Evolutionary conservation across 2,113 vertebrate genomes (phyloP), one percentile per base, ranked within the genome.

Genomic region (Cyrtonyx montezumae): DNA sequence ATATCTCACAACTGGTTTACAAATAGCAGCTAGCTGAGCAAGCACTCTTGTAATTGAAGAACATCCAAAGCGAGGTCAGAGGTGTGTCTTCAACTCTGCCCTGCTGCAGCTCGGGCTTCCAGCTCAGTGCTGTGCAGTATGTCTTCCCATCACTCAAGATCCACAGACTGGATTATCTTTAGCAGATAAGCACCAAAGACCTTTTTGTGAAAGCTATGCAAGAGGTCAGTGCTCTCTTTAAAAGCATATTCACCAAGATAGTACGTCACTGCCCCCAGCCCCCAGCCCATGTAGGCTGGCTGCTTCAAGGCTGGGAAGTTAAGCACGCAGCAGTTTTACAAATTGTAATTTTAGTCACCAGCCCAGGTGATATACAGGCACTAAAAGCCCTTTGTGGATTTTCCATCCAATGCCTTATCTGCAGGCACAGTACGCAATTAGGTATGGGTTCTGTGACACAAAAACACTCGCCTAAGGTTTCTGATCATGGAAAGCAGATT

Each of bases 401-500:
- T 89, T 62, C 49, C 17, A 66, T 26, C 36, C 53, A 49, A 11
- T 28, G 51, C 22, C n/a, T 77, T 58, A 77, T n/a, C 55, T 74
- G 18, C 3, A 3, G 11, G 11, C 61, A 36, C 74, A 69, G 16
- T 48, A 91, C 3, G 0, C 30, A 23, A 42, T 62, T 66, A 73
- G 4, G 13, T 36, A 25, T 37, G 36, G 45, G 49, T 21, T 42
- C 73, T 62, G 74, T 2, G 2, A 91, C 80, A 94, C 46, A 88
- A 58, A 92, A 95, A 46, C 32, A 83, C 30, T 87, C 0, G 1
- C 32, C 67, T 71, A 16, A 30, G 36, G 11, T 67, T 91, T 95
- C 71, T 79, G 36, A 76, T 36, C 42, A 37, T 74, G 82, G 75
- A 92, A 89, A 77, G 67, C 17, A 69, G 59, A 88, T 20, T 79